Evolutionary conservation across 2,797 vertebrate species (phyloP).

Genomic region (Gallinago nigripennis): DNA sequence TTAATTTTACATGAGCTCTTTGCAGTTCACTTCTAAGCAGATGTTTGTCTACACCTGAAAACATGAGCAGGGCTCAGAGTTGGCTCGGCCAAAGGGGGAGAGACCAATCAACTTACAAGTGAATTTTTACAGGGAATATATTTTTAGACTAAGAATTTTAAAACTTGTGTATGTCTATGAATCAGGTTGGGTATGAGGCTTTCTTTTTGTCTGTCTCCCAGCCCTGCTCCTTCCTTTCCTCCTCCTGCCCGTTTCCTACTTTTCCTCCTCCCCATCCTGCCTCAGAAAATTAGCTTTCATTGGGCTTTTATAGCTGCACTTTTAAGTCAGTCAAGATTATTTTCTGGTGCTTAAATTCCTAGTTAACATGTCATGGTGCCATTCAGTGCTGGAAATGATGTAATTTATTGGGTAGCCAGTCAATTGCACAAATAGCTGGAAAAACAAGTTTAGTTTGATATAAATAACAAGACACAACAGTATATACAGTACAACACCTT

Average conservation of each 20-base stretch:
- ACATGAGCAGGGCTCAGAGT: not conserved
- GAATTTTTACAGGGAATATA: not conserved
- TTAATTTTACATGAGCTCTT: slow-evolving; percentile 28
- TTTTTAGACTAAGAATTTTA: not conserved
- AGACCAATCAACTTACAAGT: not conserved
- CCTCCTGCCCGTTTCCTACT: not conserved
- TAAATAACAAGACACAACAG: slow-evolving; percentile 57
- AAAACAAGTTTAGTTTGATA: slow-evolving; percentile 54
- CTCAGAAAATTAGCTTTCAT: slow-evolving; percentile 40
- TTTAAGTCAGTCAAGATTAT: slow-evolving; percentile 53
- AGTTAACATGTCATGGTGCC: slow-evolving; percentile 45
- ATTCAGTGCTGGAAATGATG: slow-evolving; percentile 49
- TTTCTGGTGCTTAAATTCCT: slow-evolving; percentile 59
- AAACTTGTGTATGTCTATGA: not conserved
- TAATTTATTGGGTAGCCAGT: slow-evolving; percentile 46
- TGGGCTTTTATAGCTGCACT: slow-evolving; percentile 52
- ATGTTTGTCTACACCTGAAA: not conserved
- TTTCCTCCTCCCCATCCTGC: not conserved
- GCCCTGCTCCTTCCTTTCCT: not conserved
- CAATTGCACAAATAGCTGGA: slow-evolving; percentile 61
- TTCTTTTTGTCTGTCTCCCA: not conserved
- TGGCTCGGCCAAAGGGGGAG: not conserved
- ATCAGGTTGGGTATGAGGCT: not conserved
- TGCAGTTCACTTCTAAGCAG: not conserved
- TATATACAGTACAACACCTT: slow-evolving; percentile 28